Evolutionary conservation across 53 echinoderm and acorn worm genomes (phyloP), one percentile per base, ranked within the genome.

Genomic region (Actinopyga echinites): DNA sequence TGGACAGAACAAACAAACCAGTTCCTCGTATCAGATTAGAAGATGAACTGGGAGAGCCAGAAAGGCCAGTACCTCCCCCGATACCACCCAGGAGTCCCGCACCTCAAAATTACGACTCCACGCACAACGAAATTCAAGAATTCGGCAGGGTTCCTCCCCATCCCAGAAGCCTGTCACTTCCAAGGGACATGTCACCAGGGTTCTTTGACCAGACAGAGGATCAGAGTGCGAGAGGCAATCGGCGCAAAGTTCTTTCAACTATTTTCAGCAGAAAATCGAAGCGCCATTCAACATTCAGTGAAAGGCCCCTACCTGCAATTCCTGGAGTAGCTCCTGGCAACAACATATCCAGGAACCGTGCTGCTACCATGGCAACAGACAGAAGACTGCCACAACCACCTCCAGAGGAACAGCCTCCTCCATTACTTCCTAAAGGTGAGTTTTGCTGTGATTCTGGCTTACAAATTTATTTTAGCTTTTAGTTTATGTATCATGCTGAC

Each of bases 281-380:
- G 45, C 77, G 77, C 15, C 54, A 77, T 20, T 77, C 77, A 4
- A 77, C 77, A 13, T 77, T 77, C 13, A 77, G 77, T 26, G 77
- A 77, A 31, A 53, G 77, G 54, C 77, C 77, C 9, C 28, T 77
- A 56, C 77, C 77, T 43, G 77, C 77, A 77, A 77, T 77, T 53
- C 77, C 77, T 30, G 56, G 56, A 31, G 30, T 32, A 30, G 31
- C 30, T 19, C 56, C 53, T 0, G 26, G 20, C 29, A 77, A 33
- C 45, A 77, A 56, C 45, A 77, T 77, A 26, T 55, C 77, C 29
- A 26, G 77, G 45, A 32, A 77, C 6, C 49, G 77, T 24, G 56
- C 77, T 77, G 77, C 56, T 30, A 77, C 77, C 56, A 28, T 77
- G 55, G 43, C 54, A 33, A 77, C 56, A 9, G 77, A 77, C 34